Percentiles rank a stretch among this genome's conserved stretches.
Conservation (phyloP, 2,113 vertebrate genomes). For the Chamaea fasciata region DNA sequence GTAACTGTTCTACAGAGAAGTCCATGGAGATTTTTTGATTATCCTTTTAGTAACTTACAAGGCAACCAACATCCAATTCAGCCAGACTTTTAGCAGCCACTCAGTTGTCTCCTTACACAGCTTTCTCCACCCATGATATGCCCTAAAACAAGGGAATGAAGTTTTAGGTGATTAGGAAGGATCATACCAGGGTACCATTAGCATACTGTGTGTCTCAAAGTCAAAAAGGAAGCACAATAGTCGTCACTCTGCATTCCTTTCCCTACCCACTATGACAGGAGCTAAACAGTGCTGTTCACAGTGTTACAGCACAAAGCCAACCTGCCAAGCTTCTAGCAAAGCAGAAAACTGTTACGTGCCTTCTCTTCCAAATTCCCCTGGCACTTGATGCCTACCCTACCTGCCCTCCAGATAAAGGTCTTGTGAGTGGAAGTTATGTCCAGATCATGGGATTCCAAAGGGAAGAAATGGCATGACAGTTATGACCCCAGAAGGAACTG, state of each 20-base stretch:
- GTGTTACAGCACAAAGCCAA: rapidly evolving
- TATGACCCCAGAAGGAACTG: neutral
- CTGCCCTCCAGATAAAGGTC: neutral
- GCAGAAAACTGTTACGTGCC: neutral
- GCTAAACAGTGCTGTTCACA: neutral
- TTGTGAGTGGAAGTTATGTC: neutral
- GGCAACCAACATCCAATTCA: neutral
- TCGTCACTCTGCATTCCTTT: neutral
- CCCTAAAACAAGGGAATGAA: neutral
- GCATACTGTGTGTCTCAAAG: neutral
- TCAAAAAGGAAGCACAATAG: neutral
- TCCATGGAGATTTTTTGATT: neutral
- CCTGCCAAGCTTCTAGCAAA: neutral
- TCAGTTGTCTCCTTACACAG: neutral
- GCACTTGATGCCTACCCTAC: neutral
- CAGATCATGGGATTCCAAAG: neutral
- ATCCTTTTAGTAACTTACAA: neutral
- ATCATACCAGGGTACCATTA: neutral
- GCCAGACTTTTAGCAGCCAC: neutral
- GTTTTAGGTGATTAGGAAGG: neutral
- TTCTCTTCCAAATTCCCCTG: neutral
- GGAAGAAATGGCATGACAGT: neutral
- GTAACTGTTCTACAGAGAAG: neutral
- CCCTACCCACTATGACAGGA: neutral
- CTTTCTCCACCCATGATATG: neutral